A percentile compares a stretch with the other conserved stretches of the same genome.
Evolutionary conservation across 1,140 invertebrate species (phyloP).

Genomic region (Gryon sp.): DNA sequence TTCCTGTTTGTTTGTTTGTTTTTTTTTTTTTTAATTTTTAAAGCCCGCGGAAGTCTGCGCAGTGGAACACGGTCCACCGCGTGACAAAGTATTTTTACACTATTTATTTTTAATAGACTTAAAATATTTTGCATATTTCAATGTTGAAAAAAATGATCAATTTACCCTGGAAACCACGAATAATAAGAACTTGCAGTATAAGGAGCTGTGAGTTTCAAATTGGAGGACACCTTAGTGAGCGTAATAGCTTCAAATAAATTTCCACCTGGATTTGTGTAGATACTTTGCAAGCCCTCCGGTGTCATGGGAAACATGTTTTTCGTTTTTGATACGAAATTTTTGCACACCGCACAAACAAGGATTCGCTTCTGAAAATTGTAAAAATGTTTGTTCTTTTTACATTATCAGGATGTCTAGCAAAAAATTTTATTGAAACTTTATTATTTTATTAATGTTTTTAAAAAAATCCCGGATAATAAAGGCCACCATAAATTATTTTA

Average conservation of each 20-base stretch:
- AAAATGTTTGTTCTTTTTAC: too few relatives aligned
- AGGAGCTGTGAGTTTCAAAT: constrained; percentile 19
- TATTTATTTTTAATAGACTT: too few relatives aligned
- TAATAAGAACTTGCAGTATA: constrained; percentile 26
- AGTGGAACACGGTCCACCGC: too few relatives aligned
- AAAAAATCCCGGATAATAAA: too few relatives aligned
- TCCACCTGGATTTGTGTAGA: constrained; percentile 53
- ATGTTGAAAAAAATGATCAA: neutral
- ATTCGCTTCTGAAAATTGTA: constrained; percentile 55
- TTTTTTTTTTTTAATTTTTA: too few relatives aligned
- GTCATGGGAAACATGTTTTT: constrained; percentile 61
- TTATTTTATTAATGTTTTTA: neutral
- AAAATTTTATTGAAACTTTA: neutral
- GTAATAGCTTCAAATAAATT: constrained; percentile 59
- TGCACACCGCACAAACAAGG: constrained; percentile 40
- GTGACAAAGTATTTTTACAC: too few relatives aligned
- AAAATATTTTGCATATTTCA: too few relatives aligned
- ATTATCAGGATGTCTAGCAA: too few relatives aligned
- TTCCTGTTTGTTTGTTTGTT: too few relatives aligned
- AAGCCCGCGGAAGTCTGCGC: too few relatives aligned
- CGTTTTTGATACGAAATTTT: constrained; percentile 31
- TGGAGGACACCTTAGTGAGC: constrained; percentile 43
- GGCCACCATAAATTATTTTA: too few relatives aligned
- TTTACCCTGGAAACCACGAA: constrained; percentile 62
- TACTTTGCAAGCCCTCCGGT: constrained; percentile 53